Percentiles rank a stretch among this genome's conserved stretches.
phyloP scores from a whole-genome alignment of 2,113 vertebrate genomes.

The Elephantulus edwardii region DNA sequence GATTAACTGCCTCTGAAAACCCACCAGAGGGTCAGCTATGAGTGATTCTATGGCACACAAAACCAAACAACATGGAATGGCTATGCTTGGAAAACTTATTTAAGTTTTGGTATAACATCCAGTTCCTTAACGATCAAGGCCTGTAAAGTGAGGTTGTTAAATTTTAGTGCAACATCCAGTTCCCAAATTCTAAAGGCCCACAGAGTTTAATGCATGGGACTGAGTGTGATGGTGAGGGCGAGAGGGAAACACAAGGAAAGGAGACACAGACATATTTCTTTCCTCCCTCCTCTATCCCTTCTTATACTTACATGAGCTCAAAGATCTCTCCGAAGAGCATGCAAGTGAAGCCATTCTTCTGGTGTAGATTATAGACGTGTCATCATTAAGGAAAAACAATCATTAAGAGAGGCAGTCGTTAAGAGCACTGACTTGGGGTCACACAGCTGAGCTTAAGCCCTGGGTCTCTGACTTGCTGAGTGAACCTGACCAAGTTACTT shows the following conservation, averaged over 20 bases:
- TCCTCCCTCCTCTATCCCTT: background rate
- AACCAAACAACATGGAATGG: no score
- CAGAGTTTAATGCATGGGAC: background rate
- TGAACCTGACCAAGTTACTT: constrained; percentile 40
- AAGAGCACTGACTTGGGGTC: constrained; percentile 5
- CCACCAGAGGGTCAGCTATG: no score
- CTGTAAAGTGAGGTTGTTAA: background rate
- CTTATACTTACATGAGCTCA: constrained; percentile 93
- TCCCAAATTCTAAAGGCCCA: background rate
- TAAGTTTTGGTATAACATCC: no score
- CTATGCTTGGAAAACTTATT: no score
- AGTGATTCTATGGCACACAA: no score
- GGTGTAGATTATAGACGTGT: constrained; percentile 97
- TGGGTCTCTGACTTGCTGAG: background rate
- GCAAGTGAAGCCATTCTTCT: constrained; percentile 99
- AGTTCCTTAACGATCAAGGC: no score
- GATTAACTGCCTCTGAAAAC: no score
- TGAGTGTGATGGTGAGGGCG: background rate
- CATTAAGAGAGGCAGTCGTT: background rate
- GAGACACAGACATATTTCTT: background rate
- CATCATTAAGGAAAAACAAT: constrained; percentile 65
- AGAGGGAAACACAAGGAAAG: background rate
- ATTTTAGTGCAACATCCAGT: background rate
- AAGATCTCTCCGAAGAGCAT: constrained; percentile 98
- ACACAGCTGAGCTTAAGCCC: constrained; percentile 18